Evolutionary conservation across 2,113 vertebrate species (phyloP), one percentile per base, ranked within the genome.

Genomic region (Periophthalmus modestus): DNA sequence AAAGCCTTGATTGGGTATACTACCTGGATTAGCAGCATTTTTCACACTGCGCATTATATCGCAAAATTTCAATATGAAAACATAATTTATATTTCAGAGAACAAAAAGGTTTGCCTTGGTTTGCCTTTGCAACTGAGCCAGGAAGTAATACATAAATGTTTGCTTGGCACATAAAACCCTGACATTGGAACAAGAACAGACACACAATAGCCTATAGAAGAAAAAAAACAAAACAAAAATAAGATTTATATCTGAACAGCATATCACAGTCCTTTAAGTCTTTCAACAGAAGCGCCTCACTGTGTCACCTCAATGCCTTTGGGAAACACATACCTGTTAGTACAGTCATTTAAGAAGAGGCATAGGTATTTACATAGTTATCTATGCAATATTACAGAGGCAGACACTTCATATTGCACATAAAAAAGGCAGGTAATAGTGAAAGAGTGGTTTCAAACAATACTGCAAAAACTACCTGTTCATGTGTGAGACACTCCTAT

Each of bases 371-470:
- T 88, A 90, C 86, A 87, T 80, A 82, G 76, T 72, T 72, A 55
- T 88, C 79, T 86, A 75, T 85, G 85, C 85, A 84, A n/a, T 69
- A 50, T 85, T 77, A 89, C 73, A 86, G 82, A 88, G 78, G 82
- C 88, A 89, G 82, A 89, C 84, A 82, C 69, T 82, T 90, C 68
- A 85, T 90, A 91, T 89, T 91, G 83, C 87, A 90, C 90, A 82
- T 82, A 77, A 79, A 85, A 84, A 92, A 91, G 86, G 86, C 85
- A 87, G 74, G 86, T 86, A 83, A 39, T 21, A 78, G 63, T 86
- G 81, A 90, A 88, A 89, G 43, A 66, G 81, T 79, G 74, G 71
- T 73, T 82, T 70, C 65, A 88, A 82, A 88, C 24, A 81, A 57
- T 72, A 75, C 70, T 50, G 48, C 65, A 50, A 72, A 78, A 70